Base-by-base conservation (phyloP, 2,113 vertebrate species). In the Microcebus griseorufus region DNA sequence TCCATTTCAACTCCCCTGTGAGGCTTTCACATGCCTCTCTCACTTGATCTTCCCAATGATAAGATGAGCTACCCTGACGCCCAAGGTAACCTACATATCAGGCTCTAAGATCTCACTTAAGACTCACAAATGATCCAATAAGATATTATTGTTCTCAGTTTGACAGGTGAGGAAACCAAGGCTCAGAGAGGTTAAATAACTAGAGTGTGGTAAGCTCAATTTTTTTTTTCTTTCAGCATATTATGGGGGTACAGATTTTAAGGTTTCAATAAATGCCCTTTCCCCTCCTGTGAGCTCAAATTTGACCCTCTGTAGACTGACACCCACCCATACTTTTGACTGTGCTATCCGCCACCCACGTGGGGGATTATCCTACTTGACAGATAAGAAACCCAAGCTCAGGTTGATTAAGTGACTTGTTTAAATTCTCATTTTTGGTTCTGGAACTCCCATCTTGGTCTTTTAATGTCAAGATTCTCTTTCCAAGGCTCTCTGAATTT, bases 131-230 rank as follows among this genome's bases (percentile, higher is more conserved):
- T 76, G 34, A 78, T 16, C 42, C 70, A 42, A 2, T 45, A 37
- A 92, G 37, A 42, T 39, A 70, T 42, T 70, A 45, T n/a, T 89
- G 32, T 90, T 58, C 13, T 81, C 34, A 69, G 29, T 84, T 53
- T 79, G 64, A 80, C 10, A 79, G 39, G n/a, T 60, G 53, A 93
- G 75, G 90, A 93, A 95, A 88, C 53, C 65, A 94, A 94, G 60
- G 34, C 70, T 76, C 18, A 37, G 22, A 65, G n/a, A 73, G 8
- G 5, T 88, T 87, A 91, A 92, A 84, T 9, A 53, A 53, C 11
- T 64, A 45, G 88, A 62, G 3, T 82, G 60, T 65, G 42, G 17
- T 12, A 58, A 88, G 48, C 37, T 75, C 67, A 58, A 5, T 64
- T 42, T 42, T 42, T 42, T n/a, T 42, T 42, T 42, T 42, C 5